A percentile compares a stretch with the other conserved stretches of the same genome.
These are phyloP conservation scores for Macroramphosus scolopax DNA, from an alignment of 2,797 vertebrate species.

Conservation along the genomic window DNA sequence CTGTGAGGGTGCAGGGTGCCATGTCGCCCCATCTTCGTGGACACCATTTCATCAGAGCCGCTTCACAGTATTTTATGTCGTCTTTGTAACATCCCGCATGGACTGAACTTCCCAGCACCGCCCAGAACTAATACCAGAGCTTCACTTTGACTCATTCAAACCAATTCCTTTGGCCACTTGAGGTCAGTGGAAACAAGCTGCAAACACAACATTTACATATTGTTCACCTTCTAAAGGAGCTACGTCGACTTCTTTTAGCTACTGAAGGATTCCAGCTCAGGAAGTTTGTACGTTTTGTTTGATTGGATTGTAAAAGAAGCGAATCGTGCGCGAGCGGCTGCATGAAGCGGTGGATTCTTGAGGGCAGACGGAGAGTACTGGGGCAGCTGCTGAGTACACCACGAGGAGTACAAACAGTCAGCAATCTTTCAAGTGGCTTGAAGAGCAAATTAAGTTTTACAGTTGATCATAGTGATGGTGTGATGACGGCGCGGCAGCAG, in stretches of 20 bases:
- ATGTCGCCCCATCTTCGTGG: too few relatives aligned
- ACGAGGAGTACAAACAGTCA: constrained; percentile 38
- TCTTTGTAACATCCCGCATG: constrained; percentile 1
- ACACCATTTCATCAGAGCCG: neutral
- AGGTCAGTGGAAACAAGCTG: constrained; percentile 5
- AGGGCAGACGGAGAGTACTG: constrained; percentile 16
- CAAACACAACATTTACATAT: neutral
- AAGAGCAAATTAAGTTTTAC: constrained; percentile 44
- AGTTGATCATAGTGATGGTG: constrained; percentile 36
- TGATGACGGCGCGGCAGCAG: constrained; percentile 16
- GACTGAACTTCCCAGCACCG: constrained; percentile 1
- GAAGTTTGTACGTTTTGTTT: too few relatives aligned
- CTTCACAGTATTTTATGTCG: neutral
- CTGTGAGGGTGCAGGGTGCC: too few relatives aligned
- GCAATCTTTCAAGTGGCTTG: constrained; percentile 31
- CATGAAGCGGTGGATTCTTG: constrained; percentile 5
- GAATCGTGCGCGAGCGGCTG: too few relatives aligned
- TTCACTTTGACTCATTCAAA: neutral
- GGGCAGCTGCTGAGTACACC: constrained; percentile 24
- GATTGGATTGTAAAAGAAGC: too few relatives aligned
- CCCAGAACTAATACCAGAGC: neutral
- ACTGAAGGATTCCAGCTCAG: too few relatives aligned
- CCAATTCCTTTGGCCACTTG: neutral
- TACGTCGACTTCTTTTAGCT: too few relatives aligned
- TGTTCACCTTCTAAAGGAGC: too few relatives aligned